Evolutionary conservation across 2,113 vertebrate species (phyloP), one percentile per base, ranked within the genome.

Genomic region (Sphaerodactylus townsendi): DNA sequence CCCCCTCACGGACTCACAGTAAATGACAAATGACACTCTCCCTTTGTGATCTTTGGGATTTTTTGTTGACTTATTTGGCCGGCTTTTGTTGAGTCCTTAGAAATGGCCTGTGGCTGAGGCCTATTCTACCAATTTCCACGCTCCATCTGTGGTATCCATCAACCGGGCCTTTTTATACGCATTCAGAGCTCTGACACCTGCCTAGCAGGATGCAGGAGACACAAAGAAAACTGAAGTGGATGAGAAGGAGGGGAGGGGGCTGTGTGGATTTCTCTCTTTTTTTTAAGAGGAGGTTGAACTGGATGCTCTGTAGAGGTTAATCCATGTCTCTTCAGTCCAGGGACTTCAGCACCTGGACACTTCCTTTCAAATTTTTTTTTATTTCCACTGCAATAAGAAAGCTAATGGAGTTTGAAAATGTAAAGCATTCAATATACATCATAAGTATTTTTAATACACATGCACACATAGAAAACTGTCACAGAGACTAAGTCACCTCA

Each of bases 141-240:
- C 97, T 99, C 98, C 98, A 99, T 99, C 98, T 99, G 98, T 98
- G 98, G 98, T 97, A 98, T 98, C 98, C 97, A 97, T 98, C 98
- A 98, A 96, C 97, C 92, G 96, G 96, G 98, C 96, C 96, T 96
- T 96, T 62, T 85, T 92, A 96, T 96, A 96, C 96, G 96, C 97
- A 97, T 98, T 97, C 94, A 97, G 96, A 95, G 96, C 94, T 96
- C 96, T 98, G 97, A 98, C 98, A 99, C 97, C 98, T 99, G 98
- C 98, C 98, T 97, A 95, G 97, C 95, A 96, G 97, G 97, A 96
- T 96, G 95, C 95, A 82, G 95, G 94, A 96, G 96, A 97, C 96
- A 99, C 98, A 98, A 98, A 98, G 96, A 95, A 94, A 95, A 96
- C 94, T 85, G 72, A 90, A 66, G 92, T 83, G 95, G 96, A 96